Conservation (phyloP, 2,797 vertebrate genomes). For the Ciconia nigra region DNA sequence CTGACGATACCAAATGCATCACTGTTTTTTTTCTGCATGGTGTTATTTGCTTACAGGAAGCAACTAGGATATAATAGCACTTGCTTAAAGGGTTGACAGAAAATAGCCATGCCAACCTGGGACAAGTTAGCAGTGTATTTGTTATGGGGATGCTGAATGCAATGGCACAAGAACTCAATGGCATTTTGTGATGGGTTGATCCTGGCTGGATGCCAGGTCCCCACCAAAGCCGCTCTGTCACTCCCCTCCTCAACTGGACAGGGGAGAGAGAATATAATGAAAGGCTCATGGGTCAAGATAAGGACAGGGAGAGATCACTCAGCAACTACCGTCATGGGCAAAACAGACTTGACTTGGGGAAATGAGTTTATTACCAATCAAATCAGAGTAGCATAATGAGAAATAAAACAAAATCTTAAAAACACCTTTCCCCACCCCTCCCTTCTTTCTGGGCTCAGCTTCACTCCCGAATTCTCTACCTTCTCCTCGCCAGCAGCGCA, state of each 20-base stretch:
- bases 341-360: neutral
- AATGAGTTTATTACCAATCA: neutral
- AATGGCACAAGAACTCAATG: neutral
- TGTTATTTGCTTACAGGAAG: neutral
- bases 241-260: neutral
- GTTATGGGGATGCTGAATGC: neutral
- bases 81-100: neutral
- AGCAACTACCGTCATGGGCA: fast-evolving
- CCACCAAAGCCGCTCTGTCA: neutral
- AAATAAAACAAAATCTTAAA: neutral
- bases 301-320: neutral
- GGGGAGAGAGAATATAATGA: neutral
- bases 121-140: neutral
- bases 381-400: neutral
- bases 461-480: neutral
- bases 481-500: neutral
- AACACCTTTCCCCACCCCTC: neutral
- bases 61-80: neutral
- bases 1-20: neutral
- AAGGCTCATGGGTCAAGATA: neutral
- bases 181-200: neutral
- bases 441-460: neutral
- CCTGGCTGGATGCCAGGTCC: neutral
- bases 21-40: neutral
- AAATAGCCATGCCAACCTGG: neutral